phyloP scores from a whole-genome alignment of 2,888 invertebrate species.

The Cephus pulcher region DNA sequence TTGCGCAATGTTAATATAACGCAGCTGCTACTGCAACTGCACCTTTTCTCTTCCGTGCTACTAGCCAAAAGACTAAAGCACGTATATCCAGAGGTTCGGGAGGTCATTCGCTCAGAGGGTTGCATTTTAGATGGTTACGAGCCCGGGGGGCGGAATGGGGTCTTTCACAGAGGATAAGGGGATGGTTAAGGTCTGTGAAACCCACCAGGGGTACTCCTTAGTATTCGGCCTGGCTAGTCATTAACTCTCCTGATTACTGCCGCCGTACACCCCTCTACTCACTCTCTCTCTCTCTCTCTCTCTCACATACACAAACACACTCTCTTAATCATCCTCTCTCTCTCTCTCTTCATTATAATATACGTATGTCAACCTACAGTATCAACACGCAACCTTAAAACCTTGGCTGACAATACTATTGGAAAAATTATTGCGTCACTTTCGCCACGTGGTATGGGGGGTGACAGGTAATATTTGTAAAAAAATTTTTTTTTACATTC shows the following conservation, averaged over 20 bases:
- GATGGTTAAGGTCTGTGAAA: neutral
- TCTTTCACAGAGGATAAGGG: neutral
- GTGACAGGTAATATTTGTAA: neutral
- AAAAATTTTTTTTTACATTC: neutral
- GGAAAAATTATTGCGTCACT: neutral
- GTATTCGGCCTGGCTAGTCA: neutral
- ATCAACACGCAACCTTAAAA: constrained; percentile 13
- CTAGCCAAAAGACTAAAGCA: neutral
- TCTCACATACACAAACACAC: constrained; percentile 13
- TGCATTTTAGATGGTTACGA: neutral
- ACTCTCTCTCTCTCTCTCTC: constrained; percentile 14
- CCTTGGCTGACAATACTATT: constrained; percentile 30
- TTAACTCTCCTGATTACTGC: neutral
- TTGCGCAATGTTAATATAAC: neutral
- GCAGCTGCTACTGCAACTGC: neutral
- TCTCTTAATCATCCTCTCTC: constrained; percentile 25
- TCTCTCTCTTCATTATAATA: constrained; percentile 11
- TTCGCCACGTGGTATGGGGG: neutral
- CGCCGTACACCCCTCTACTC: constrained; percentile 11
- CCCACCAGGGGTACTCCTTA: neutral
- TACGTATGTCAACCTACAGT: neutral
- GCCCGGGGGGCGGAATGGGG: neutral
- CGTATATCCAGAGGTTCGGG: neutral
- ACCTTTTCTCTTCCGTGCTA: too few species aligned
- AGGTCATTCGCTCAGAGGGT: neutral